A percentile compares a stretch with the other conserved stretches of the same genome.
Conservation (phyloP, 2,888 invertebrate genomes). For the Adelognathus sp. region DNA sequence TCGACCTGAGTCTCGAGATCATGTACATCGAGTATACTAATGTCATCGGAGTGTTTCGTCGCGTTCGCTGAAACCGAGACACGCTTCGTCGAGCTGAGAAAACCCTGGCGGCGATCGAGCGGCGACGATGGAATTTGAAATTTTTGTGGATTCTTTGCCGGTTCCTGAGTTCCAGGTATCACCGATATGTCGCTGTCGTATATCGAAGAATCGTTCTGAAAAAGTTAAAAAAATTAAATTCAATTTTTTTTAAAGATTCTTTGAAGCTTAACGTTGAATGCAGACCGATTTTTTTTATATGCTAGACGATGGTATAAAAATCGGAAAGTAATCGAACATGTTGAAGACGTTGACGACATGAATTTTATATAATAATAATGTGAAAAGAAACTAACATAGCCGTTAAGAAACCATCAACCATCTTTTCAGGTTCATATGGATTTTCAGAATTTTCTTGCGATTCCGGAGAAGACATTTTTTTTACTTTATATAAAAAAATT, state of each 20-base stretch:
- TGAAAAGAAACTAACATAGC: no score
- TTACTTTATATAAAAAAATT: no score
- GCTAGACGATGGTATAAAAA: no score
- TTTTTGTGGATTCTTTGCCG: background rate
- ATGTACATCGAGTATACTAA: constrained; percentile 39
- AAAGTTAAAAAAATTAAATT: background rate
- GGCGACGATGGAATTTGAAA: constrained; percentile 48
- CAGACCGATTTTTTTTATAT: no score
- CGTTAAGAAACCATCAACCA: no score
- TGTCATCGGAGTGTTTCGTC: background rate
- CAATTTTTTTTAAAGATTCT: background rate
- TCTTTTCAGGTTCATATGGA: no score
- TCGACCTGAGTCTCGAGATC: constrained; percentile 62
- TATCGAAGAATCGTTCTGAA: constrained; percentile 15
- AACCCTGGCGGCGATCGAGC: background rate
- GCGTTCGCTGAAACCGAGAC: background rate
- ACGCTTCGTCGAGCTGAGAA: background rate
- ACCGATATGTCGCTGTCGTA: constrained; percentile 56
- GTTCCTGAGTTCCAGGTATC: constrained; percentile 52
- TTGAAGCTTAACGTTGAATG: background rate
- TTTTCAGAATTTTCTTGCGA: no score
- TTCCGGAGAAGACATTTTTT: no score
- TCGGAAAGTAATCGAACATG: no score
- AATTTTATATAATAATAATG: no score
- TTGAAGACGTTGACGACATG: no score